Percentiles rank a stretch among this genome's conserved stretches.
phyloP scores from a whole-genome alignment of 1,140 invertebrate species.

The Galleria mellonella region DNA sequence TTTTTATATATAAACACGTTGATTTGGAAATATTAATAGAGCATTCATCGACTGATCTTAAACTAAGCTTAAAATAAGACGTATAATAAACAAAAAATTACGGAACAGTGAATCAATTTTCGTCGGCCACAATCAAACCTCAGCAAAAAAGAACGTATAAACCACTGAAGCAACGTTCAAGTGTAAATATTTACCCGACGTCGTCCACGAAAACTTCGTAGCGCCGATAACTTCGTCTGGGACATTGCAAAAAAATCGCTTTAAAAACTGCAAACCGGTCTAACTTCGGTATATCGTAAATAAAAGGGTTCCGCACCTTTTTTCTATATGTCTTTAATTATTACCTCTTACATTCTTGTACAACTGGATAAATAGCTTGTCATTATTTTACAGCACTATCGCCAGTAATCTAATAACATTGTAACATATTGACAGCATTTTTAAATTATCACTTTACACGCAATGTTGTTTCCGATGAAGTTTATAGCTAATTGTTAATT shows the following conservation, averaged over 20 bases:
- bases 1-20: too few species aligned
- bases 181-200: constrained; percentile 55
- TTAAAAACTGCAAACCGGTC: constrained; percentile 14
- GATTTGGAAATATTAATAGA: too few species aligned
- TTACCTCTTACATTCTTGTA: too few species aligned
- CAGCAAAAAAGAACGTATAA: constrained; percentile 33
- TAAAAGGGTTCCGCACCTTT: background rate
- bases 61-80: constrained; percentile 9
- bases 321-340: background rate
- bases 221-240: constrained; percentile 35
- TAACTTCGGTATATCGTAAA: constrained; percentile 2
- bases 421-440: too few species aligned
- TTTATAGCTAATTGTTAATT: too few species aligned
- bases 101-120: constrained; percentile 33
- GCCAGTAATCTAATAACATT: too few species aligned
- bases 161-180: constrained; percentile 42
- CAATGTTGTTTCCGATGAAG: too few species aligned
- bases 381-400: background rate
- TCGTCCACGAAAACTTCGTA: constrained; percentile 47
- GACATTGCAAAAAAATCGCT: constrained; percentile 34
- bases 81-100: constrained; percentile 26
- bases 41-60: background rate
- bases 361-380: too few species aligned
- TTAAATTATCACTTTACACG: too few species aligned
- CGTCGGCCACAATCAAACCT: constrained; percentile 34